Conservation (phyloP, 2,888 invertebrate species). For the Rhyacophila evoluta region DNA sequence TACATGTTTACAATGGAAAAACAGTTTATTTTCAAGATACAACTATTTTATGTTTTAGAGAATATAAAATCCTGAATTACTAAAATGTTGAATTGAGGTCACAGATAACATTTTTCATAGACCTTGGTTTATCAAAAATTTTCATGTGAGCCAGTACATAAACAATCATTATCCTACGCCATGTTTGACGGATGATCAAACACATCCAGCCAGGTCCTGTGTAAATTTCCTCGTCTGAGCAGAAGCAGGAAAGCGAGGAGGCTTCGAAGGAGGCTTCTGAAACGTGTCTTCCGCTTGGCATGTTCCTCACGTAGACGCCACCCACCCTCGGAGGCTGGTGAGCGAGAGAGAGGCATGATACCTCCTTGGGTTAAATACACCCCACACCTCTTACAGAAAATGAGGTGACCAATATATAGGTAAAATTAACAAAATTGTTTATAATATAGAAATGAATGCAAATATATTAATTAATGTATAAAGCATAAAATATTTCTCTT, state of each 20-base stretch:
- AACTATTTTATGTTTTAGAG: no score
- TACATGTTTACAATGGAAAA: no score
- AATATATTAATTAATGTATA: no score
- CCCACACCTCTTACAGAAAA: neutral
- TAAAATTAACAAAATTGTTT: no score
- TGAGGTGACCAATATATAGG: neutral
- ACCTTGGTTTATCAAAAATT: no score
- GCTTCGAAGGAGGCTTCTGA: constrained; percentile 23
- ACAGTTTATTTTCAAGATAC: no score
- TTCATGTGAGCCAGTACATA: neutral
- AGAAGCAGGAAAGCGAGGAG: constrained; percentile 11
- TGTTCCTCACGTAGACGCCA: constrained; percentile 32
- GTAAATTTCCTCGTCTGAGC: constrained; percentile 17
- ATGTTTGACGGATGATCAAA: neutral
- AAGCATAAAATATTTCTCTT: no score
- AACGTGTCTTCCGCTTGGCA: constrained; percentile 27
- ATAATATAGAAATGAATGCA: no score
- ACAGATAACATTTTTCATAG: no score
- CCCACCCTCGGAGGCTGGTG: constrained; percentile 9
- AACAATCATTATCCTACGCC: neutral
- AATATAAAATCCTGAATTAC: neutral
- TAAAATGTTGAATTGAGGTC: neutral
- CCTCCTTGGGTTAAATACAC: constrained; percentile 3
- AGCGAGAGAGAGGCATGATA: constrained; percentile 23
- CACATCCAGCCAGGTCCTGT: neutral